phyloP scores from a whole-genome alignment of 2,888 invertebrate genomes.

The Tenthredo scrophulariae region DNA sequence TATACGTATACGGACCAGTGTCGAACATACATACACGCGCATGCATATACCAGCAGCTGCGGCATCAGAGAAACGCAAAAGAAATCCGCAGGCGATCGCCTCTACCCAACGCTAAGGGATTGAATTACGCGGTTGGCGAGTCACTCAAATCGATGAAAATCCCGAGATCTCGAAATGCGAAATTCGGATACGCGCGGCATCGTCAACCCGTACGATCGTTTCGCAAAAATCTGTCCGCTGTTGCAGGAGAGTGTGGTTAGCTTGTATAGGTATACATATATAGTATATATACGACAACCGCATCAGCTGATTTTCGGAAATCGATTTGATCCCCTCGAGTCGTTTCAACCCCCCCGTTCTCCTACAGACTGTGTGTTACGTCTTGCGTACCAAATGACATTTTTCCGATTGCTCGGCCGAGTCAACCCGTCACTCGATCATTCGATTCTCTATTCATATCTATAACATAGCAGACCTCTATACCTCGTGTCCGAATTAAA shows the following conservation, averaged over 20 bases:
- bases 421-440: constrained; percentile 52
- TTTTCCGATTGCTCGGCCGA: constrained; percentile 47
- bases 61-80: not conserved
- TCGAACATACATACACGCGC: not conserved
- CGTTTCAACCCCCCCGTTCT: constrained; percentile 58
- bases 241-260: not conserved
- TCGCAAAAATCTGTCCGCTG: not conserved
- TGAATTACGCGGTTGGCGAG: constrained; percentile 35
- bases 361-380: constrained; percentile 53
- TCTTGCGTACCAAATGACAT: constrained; percentile 59
- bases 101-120: not conserved
- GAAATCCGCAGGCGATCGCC: not conserved
- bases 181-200: not conserved
- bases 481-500: not conserved
- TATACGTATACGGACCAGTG: not conserved
- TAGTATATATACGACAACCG: not conserved
- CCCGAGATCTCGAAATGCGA: not conserved
- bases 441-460: not conserved
- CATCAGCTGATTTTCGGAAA: constrained; percentile 53
- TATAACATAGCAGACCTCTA: not conserved
- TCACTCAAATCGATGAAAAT: not conserved
- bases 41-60: not conserved
- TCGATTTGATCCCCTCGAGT: constrained; percentile 53
- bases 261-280: not conserved
- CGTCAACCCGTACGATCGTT: not conserved